These are phyloP conservation scores for Pseudochaenichthys georgianus DNA, from an alignment of 2,797 vertebrate species.

Conservation along the genomic window DNA sequence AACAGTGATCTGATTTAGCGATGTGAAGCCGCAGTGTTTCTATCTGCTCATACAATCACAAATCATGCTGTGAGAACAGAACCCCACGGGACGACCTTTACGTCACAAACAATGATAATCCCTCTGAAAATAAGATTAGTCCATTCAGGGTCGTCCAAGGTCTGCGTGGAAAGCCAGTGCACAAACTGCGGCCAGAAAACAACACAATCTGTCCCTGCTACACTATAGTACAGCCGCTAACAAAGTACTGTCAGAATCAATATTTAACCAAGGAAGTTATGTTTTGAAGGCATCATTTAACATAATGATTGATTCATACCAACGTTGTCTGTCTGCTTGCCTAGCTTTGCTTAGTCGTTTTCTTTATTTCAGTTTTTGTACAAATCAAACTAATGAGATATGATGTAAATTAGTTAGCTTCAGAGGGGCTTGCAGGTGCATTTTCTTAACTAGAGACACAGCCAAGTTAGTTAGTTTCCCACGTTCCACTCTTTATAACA, in stretches of 20 bases:
- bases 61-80: conserved; percentile 49
- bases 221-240: background rate
- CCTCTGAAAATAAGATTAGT: conserved; percentile 69
- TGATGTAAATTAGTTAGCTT: background rate
- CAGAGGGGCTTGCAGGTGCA: no score
- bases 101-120: conserved; percentile 67
- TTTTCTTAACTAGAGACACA: background rate
- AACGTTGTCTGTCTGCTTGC: no score
- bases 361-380: background rate
- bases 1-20: conserved; percentile 54
- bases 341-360: background rate
- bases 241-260: background rate
- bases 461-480: no score
- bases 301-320: no score
- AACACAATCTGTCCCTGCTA: background rate
- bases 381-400: background rate
- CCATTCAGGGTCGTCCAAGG: conserved; percentile 41
- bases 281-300: no score
- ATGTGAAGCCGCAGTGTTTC: conserved; percentile 26
- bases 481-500: no score
- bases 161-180: conserved; percentile 27
- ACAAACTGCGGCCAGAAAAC: conserved; percentile 29
- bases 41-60: conserved; percentile 54
- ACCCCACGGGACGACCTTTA: conserved; percentile 59
- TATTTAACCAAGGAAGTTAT: background rate